Conservation (phyloP, 2,113 vertebrate genomes). For the Noctilio leporinus region DNA sequence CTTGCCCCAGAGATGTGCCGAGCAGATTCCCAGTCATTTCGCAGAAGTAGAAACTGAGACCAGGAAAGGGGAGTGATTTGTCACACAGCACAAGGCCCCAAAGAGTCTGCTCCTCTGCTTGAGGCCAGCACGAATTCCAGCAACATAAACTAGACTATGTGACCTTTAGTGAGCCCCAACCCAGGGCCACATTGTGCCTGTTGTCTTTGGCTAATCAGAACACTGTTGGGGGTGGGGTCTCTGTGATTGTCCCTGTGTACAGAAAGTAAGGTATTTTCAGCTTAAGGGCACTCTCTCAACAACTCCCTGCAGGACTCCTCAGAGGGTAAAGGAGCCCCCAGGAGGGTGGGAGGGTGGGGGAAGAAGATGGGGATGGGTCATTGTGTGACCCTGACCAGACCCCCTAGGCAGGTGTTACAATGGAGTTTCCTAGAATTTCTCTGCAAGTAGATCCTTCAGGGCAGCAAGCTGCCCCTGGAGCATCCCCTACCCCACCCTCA, state of each 20-base stretch:
- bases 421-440: neutral
- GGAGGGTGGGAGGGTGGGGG: neutral
- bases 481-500: neutral
- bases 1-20: neutral
- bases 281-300: neutral
- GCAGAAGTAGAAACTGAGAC: constrained; percentile 18
- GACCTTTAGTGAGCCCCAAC: neutral
- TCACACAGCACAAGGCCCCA: neutral
- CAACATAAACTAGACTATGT: neutral
- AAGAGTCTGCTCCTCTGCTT: neutral
- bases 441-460: neutral
- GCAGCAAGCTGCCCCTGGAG: neutral
- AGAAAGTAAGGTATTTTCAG: neutral
- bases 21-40: neutral
- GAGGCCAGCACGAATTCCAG: neutral
- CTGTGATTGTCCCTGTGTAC: neutral
- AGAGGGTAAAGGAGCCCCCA: neutral
- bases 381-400: neutral
- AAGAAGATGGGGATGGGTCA: neutral
- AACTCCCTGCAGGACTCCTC: neutral
- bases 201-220: neutral
- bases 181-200: neutral
- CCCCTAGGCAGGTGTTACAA: neutral
- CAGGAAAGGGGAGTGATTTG: constrained; percentile 13
- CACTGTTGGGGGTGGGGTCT: neutral